Conservation (phyloP, 2,888 invertebrate species). For the Melipona beecheii region DNA sequence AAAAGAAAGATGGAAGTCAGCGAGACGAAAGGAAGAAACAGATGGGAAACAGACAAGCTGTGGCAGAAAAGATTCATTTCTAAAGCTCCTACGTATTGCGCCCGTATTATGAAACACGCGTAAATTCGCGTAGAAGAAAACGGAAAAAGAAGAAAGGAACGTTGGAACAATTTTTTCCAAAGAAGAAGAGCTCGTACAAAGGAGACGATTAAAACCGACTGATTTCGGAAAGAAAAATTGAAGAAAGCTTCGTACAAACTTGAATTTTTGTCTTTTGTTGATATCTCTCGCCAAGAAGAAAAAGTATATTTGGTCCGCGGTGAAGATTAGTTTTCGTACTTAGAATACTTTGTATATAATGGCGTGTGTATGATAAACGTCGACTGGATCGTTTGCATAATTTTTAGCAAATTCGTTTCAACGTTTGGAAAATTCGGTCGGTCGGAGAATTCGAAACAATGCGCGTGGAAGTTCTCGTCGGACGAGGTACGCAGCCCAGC, state of each 20-base stretch:
- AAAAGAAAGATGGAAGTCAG: no score
- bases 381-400: constrained; percentile 38
- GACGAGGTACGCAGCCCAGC: constrained; percentile 47
- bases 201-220: background rate
- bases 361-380: constrained; percentile 41
- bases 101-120: background rate
- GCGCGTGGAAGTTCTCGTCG: constrained; percentile 11
- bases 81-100: background rate
- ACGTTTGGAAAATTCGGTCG: background rate
- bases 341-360: no score
- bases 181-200: background rate
- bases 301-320: background rate
- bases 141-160: background rate
- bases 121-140: background rate
- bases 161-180: background rate
- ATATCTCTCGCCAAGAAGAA: background rate
- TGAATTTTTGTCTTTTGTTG: background rate
- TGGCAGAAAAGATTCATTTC: background rate
- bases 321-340: background rate
- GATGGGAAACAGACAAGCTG: background rate
- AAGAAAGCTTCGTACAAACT: background rate
- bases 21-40: background rate
- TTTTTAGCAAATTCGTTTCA: constrained; percentile 19
- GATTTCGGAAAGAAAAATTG: no score
- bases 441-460: no score